A percentile compares a stretch with the other conserved stretches of the same genome.
Evolutionary conservation across 1,140 invertebrate species (phyloP).

Genomic region (Listronotus oregonensis): DNA sequence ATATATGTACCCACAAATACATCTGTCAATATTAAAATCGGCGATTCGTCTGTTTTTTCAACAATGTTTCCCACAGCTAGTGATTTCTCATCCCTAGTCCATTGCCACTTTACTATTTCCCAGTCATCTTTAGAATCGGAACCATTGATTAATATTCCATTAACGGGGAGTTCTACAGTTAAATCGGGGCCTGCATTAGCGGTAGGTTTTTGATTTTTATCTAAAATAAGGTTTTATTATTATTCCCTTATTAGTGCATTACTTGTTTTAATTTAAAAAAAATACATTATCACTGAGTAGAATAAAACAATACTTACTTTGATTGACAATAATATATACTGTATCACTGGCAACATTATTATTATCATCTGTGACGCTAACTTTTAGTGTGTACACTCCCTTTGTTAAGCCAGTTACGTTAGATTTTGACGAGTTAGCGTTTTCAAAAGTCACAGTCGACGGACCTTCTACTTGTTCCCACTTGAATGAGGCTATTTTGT

Average conservation of each 20-base stretch:
- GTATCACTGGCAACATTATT: conserved; percentile 76
- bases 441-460: conserved; percentile 60
- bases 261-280: too few species aligned
- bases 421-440: conserved; percentile 60
- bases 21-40: conserved; percentile 83
- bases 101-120: conserved; percentile 81
- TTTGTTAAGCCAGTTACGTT: conserved; percentile 82
- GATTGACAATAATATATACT: conserved; percentile 81
- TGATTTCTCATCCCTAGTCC: conserved; percentile 80
- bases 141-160: conserved; percentile 82
- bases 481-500: conserved; percentile 74
- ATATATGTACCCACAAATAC: conserved; percentile 85
- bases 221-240: conserved; percentile 58
- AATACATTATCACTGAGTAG: too few species aligned
- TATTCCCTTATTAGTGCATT: too few species aligned
- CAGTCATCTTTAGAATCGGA: conserved; percentile 86
- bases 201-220: conserved; percentile 85
- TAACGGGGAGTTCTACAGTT: conserved; percentile 74
- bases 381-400: conserved; percentile 81
- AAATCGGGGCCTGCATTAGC: conserved; percentile 87
- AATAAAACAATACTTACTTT: conserved; percentile 73
- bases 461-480: conserved; percentile 80
- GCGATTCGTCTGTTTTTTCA: conserved; percentile 71
- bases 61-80: conserved; percentile 83
- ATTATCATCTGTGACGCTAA: conserved; percentile 84